Evolutionary conservation across 2,888 invertebrate species (phyloP), one percentile per base, ranked within the genome.

Genomic region (Sycophila texana): DNA sequence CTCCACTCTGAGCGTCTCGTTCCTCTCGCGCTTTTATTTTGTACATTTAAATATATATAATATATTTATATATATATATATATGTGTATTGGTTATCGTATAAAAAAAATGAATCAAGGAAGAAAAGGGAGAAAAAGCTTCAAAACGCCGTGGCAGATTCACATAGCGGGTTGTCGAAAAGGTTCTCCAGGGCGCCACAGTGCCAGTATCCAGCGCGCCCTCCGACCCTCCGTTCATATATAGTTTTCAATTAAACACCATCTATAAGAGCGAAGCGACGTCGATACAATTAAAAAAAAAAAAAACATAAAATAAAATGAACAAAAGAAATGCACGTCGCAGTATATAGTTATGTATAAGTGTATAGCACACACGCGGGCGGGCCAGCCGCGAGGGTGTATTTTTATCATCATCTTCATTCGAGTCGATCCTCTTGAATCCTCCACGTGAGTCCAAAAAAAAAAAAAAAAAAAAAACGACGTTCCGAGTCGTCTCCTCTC

Each of bases 341-440:
- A 10, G 39, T 39, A n/a, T 53, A 22, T 12, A 22, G 22, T 51
- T 49, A 58, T 49, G 39, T 51, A 47, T 49, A 47, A 39, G n/a
- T 10, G 22, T 53, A 14, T 18, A 39, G 39, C 51, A 18, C 60
- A n/a, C 39, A 72, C 51, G 30, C 49, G 53, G 30, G 68, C 79
- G 74, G 74, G 74, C 74, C 74, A 74, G 79, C 74, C 74, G 70
- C 74, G 47, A 58, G n/a, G 22, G 39, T 39, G 39, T 39, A 39
- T 39, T 39, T 7, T n/a, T 18, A 10, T 18, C 1, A 10, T 57
- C 57, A 26, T 26, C 58, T 58, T 12, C 22, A 20, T 39, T 39
- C 10, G 39, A 39, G 39, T 0, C 39, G 39, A 39, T 39, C 39
- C 39, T 0, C 39, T 39, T 39, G 10, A 39, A 39, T 39, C 39